These are phyloP conservation scores for Pachypsylla venusta DNA, from an alignment of 1,140 invertebrate genomes.

Conservation along the genomic window DNA sequence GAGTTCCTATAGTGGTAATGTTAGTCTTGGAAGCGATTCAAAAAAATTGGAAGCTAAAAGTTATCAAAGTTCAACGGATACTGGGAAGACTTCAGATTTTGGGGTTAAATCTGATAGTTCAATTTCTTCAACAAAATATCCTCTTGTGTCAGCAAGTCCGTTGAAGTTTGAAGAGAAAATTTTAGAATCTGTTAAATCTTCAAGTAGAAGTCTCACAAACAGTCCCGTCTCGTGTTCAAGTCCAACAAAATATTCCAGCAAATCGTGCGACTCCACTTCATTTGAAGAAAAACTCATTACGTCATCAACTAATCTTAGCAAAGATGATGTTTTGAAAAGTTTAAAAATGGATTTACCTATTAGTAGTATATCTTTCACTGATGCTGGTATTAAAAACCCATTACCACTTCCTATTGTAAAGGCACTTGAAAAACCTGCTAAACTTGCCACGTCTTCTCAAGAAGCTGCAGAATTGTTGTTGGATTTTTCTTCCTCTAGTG, in stretches of 20 bases:
- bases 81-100: neutral
- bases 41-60: no score
- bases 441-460: slow-evolving; percentile 33
- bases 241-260: neutral
- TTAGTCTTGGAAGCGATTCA: no score
- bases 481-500: slow-evolving; percentile 44
- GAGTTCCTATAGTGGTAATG: neutral
- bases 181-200: slow-evolving; percentile 10
- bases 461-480: slow-evolving; percentile 44
- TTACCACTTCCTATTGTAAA: slow-evolving; percentile 7
- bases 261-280: neutral
- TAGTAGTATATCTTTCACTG: slow-evolving; percentile 16
- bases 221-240: neutral
- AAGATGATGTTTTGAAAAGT: slow-evolving; percentile 22
- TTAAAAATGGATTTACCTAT: slow-evolving; percentile 24
- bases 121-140: slow-evolving; percentile 16
- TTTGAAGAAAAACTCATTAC: neutral
- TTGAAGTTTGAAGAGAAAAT: slow-evolving; percentile 18
- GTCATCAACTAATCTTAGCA: slow-evolving; percentile 11
- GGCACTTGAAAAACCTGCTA: slow-evolving; percentile 14
- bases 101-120: slow-evolving; percentile 15
- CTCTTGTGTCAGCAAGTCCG: slow-evolving; percentile 8
- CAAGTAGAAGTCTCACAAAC: neutral
- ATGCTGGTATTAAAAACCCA: slow-evolving; percentile 6
- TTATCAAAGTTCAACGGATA: no score